Base-by-base conservation (phyloP, 2,113 vertebrate species). In the Bagarius yarrelli region DNA sequence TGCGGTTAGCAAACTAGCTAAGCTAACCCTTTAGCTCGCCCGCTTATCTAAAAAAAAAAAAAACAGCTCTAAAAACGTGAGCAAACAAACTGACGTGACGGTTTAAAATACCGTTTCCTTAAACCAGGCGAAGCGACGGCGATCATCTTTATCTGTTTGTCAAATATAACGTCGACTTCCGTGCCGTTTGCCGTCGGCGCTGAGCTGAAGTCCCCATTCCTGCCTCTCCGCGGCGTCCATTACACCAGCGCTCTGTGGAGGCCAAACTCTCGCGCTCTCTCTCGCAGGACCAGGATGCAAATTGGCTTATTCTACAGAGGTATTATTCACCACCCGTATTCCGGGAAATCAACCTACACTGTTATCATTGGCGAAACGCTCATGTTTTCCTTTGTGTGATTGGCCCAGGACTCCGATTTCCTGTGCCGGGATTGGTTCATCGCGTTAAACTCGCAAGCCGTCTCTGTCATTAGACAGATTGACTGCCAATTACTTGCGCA, bases 181-280 rank as follows among this genome's bases (percentile, higher is more conserved):
- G 90, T 84, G 87, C 87, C 86, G 57, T 88, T 88, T 84, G 81
- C 87, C 80, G 71, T 57, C 70, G 82, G 79, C 71, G 61, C 89
- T 90, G 88, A 89, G 87, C 90, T 86, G 88, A 91, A 92, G 88
- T 91, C 89, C 86, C 91, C 93, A 93, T 94, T 92, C 90, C 92
- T 92, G 92, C 86, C 83, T 90, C 86, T 88, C 82, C 87, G 90
- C 89, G 89, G 88, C 79, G 90, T 90, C 79, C 81, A 85, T 87
- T 66, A 87, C 50, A 73, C 70, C 50, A 30, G 44, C 25, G 69
- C 47, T 25, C 27, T 12, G 23, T 53, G 69, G n/a, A 71, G 44
- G 47, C 69, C 69, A 44, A 71, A 71, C 47, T 71, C 69, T 71
- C 69, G 47, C 47, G 15, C 89, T 27, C 9, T 25, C 63, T 66